Base-by-base conservation (phyloP, 2,888 invertebrate species). In the Drosophila suboccidentalis region DNA sequence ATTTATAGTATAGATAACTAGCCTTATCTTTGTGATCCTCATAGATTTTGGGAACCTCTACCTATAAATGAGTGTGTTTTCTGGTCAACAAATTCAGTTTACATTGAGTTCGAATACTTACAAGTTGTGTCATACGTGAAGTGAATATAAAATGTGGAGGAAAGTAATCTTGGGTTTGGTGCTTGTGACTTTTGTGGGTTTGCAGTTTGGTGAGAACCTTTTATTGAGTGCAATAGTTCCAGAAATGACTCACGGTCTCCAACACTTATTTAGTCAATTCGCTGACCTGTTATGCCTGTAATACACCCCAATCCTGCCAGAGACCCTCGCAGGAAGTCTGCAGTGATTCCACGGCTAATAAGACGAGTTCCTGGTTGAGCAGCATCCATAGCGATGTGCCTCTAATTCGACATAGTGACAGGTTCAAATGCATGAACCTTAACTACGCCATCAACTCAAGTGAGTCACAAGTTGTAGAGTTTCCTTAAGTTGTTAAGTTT, bases 141-240 rank as follows among this genome's bases (percentile, higher is more conserved):
- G 26, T 26, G 26, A 26, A 5, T 6, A 46, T 10, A 61, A 71
- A 67, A 90, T 90, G 90, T 83, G 66, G 72, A 76, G 43, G 49
- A 79, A 82, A 62, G 13, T 72, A 2, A 62, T 71, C 38, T 58
- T 80, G 22, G 71, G 60, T 51, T 15, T 71, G 4, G 62, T 76
- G n/a, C 47, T 82, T 10, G 62, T 79, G 44, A 61, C 73, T 6
- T 71, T 85, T 51, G 39, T 76, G 9, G 65, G 66, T 13, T 38
- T 78, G 10, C 77, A 80, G 49, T 41, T 80, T 13, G 86, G 88
- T 87, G 54, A 82, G 71, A 11, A 0, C 0, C 0, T 11, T 0
- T 10, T 1, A 46, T 8, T 8, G 1, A 8, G 0, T 15, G 11
- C 22, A 41, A 9, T 2, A 19, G 1, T 8, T 10, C 47, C 22